Conservation (phyloP, 2,797 vertebrate species). For the Microctenopoma lineatum region DNA sequence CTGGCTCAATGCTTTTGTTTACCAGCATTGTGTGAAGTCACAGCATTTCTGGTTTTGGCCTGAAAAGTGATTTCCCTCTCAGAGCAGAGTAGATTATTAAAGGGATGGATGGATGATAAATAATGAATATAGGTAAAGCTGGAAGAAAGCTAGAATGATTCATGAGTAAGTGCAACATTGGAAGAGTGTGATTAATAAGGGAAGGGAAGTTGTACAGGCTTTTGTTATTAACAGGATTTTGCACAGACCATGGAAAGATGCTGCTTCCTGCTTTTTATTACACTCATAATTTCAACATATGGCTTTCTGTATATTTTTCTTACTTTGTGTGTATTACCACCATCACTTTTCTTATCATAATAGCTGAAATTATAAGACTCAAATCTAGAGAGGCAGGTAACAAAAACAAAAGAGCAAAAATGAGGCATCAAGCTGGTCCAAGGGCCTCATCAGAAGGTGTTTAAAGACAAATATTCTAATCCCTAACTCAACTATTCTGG, state of each 20-base stretch:
- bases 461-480: conserved; percentile 8
- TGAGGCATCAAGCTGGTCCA: background rate
- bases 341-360: background rate
- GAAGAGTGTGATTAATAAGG: conserved; percentile 22
- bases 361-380: background rate
- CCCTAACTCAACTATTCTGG: background rate
- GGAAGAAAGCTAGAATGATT: background rate
- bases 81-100: background rate
- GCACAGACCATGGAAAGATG: conserved; percentile 48
- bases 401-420: too few species aligned
- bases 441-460: background rate
- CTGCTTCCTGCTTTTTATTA: conserved; percentile 74
- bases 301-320: conserved; percentile 5
- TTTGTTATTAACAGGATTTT: conserved; percentile 37
- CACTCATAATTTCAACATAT: conserved; percentile 52
- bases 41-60: too few species aligned
- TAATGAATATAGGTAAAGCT: background rate
- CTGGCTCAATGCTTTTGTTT: too few species aligned
- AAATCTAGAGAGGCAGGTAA: background rate
- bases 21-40: too few species aligned
- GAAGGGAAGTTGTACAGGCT: conserved; percentile 42
- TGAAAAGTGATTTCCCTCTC: too few species aligned
- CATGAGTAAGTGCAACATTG: background rate
- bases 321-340: background rate
- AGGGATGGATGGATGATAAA: conserved; percentile 10